Conservation (phyloP, 2,888 invertebrate species). For the Drosophila infuscata region DNA sequence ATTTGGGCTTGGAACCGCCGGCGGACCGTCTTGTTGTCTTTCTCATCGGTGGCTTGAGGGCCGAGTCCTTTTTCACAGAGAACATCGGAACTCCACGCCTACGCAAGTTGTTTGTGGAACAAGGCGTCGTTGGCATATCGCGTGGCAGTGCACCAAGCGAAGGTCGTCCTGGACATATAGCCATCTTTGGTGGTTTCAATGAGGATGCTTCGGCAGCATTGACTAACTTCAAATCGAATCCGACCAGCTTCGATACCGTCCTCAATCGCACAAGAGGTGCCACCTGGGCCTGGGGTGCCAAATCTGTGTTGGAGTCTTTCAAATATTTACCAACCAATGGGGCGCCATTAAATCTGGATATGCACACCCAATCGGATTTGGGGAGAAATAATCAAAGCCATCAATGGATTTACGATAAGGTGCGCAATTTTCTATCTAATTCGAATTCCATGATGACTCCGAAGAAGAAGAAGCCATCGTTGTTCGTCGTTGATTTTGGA, state of each 20-base stretch:
- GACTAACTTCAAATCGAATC: slow-evolving; percentile 97
- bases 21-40: slow-evolving; percentile 94
- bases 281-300: slow-evolving; percentile 97
- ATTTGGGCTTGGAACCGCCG: slow-evolving; percentile 68
- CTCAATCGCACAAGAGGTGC: slow-evolving; percentile 91
- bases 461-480: slow-evolving; percentile 85
- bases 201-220: slow-evolving; percentile 98
- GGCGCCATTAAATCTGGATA: slow-evolving; percentile 78
- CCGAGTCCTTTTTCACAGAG: slow-evolving; percentile 90
- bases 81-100: slow-evolving; percentile 73
- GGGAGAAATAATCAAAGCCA: neutral
- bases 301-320: slow-evolving; percentile 96
- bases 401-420: slow-evolving; percentile 88
- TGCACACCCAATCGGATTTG: slow-evolving; percentile 70
- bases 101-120: slow-evolving; percentile 62
- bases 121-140: slow-evolving; percentile 89
- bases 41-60: slow-evolving; percentile 96
- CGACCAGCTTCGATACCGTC: slow-evolving; percentile 97
- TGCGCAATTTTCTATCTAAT: slow-evolving; percentile 87
- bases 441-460: slow-evolving; percentile 83
- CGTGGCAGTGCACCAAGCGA: slow-evolving; percentile 97
- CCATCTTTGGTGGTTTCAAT: slow-evolving; percentile 95
- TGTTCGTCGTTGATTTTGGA: slow-evolving; percentile 96
- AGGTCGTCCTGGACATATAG: slow-evolving; percentile 98
- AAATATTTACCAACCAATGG: slow-evolving; percentile 87